Percentiles rank a stretch among this genome's conserved stretches.
These are phyloP conservation scores for Phainopepla nitens DNA, from an alignment of 2,113 vertebrate species.

Conservation along the genomic window DNA sequence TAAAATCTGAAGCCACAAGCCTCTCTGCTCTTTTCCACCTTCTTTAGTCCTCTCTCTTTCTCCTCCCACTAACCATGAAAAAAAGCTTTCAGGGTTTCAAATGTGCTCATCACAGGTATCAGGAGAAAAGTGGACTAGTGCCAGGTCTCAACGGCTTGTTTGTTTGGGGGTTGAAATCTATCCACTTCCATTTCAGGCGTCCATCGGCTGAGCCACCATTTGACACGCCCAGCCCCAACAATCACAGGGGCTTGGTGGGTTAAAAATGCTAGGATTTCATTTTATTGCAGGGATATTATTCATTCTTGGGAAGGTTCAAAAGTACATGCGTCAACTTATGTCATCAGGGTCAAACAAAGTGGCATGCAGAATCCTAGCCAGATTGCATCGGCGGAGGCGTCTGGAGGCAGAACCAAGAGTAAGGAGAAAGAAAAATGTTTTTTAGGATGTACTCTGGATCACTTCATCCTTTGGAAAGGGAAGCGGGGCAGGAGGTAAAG, in stretches of 20 bases:
- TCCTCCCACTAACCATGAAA: neutral
- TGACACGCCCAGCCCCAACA: neutral
- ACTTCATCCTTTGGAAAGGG: neutral
- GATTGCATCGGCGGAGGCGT: neutral
- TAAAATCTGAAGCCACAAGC: neutral
- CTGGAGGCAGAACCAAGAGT: neutral
- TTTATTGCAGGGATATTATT: conserved; percentile 66
- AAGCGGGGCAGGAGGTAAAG: neutral
- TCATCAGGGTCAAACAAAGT: conserved; percentile 60
- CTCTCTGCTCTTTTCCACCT: neutral
- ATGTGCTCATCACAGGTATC: neutral
- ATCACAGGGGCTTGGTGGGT: neutral
- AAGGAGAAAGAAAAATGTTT: neutral
- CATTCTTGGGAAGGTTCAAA: conserved; percentile 66
- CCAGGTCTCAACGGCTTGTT: neutral
- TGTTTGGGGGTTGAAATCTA: neutral
- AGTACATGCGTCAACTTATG: conserved; percentile 61
- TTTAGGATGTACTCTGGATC: neutral
- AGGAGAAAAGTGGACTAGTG: neutral
- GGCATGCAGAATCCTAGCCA: conserved; percentile 40
- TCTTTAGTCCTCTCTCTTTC: neutral
- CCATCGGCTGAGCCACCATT: neutral
- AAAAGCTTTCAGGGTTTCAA: neutral
- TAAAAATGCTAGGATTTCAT: conserved; percentile 64
- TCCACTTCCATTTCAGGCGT: neutral